Conservation (phyloP, 2,113 vertebrate species). For the Anas platyrhynchos region DNA sequence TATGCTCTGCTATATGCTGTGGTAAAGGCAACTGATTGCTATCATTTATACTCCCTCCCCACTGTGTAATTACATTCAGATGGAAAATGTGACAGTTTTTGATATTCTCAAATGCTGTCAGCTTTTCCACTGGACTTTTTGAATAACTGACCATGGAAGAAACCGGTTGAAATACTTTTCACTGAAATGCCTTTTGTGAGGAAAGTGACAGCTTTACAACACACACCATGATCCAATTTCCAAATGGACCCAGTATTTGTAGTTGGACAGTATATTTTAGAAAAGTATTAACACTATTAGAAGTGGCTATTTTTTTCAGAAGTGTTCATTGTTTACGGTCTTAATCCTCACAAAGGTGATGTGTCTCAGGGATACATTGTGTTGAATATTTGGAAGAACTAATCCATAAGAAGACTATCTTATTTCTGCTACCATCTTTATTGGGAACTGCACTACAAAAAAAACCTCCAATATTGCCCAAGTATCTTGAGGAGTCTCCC, state of each 20-base stretch:
- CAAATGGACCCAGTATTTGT: neutral
- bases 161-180: slow-evolving; percentile 23
- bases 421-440: neutral
- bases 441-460: neutral
- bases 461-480: neutral
- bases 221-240: neutral
- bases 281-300: neutral
- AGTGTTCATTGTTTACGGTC: neutral
- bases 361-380: neutral
- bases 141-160: neutral
- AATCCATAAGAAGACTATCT: neutral
- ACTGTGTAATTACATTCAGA: slow-evolving; percentile 32
- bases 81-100: slow-evolving; percentile 25
- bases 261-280: neutral
- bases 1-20: neutral
- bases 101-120: slow-evolving; percentile 14
- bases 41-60: slow-evolving; percentile 27
- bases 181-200: slow-evolving; percentile 10
- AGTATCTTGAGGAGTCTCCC: neutral
- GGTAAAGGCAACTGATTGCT: slow-evolving; percentile 22
- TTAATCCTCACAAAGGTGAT: neutral
- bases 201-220: neutral
- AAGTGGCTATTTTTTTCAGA: neutral
- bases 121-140: neutral
- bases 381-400: neutral